A percentile compares a stretch with the other conserved stretches of the same genome.
Evolutionary conservation across 2,113 vertebrate genomes (phyloP).

Genomic region (Herpetotheres cachinnans): DNA sequence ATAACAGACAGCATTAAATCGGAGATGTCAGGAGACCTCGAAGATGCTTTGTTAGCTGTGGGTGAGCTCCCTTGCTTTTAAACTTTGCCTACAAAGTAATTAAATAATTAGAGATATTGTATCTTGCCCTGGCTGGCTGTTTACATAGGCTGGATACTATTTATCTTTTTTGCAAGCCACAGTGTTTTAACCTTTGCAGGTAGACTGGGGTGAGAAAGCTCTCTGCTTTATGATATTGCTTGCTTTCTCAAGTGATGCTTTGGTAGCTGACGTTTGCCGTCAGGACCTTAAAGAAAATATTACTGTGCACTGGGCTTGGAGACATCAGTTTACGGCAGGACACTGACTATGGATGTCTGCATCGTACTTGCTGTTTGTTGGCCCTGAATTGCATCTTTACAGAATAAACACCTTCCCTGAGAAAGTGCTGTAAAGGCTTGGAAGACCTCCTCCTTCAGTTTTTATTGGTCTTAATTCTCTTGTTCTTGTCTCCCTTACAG

Average conservation of each 20-base stretch:
- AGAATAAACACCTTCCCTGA: background rate
- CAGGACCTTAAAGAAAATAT: background rate
- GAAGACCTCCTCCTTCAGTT: background rate
- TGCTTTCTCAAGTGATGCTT: background rate
- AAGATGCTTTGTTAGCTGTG: constrained; percentile 89
- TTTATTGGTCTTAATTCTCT: background rate
- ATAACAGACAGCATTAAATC: constrained; percentile 96
- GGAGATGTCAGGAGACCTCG: constrained; percentile 93
- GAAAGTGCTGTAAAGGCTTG: background rate
- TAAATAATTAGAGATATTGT: background rate
- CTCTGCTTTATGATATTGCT: background rate
- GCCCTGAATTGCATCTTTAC: background rate
- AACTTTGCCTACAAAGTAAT: background rate
- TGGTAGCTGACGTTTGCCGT: background rate
- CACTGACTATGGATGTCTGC: background rate
- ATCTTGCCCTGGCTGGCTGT: background rate
- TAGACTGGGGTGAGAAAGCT: background rate
- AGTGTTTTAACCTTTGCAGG: background rate
- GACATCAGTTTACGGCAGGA: background rate
- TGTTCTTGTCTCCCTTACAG: constrained; percentile 69
- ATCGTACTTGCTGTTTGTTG: background rate
- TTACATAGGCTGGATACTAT: background rate
- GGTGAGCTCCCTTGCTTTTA: constrained; percentile 73
- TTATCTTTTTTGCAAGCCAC: background rate
- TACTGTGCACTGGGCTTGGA: background rate